A percentile compares a stretch with the other conserved stretches of the same genome.
Evolutionary conservation across 2,888 invertebrate genomes (phyloP).

Genomic region (Steinernema hermaphroditum): DNA sequence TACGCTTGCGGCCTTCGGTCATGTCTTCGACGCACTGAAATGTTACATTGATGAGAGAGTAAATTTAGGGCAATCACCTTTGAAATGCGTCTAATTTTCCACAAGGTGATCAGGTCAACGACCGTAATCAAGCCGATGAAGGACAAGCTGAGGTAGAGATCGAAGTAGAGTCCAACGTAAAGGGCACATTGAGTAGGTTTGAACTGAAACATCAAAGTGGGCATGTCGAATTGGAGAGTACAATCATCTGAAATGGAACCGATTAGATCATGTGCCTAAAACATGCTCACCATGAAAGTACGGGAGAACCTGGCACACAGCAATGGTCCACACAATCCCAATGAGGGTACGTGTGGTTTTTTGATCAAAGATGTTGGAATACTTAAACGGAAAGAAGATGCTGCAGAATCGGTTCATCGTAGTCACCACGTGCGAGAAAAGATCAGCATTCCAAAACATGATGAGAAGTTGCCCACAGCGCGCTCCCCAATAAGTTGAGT

Average conservation of each 20-base stretch:
- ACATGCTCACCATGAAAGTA: not conserved
- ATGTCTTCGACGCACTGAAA: not conserved
- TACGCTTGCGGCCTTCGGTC: not conserved
- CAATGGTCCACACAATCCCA: not conserved
- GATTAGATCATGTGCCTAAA: not conserved
- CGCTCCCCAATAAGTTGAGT: not conserved
- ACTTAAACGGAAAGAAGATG: not conserved
- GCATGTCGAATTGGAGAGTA: not conserved
- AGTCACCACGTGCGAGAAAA: not conserved
- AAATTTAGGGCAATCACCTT: not conserved
- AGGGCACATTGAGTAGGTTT: not conserved
- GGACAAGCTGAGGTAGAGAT: not conserved
- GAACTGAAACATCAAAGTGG: not conserved
- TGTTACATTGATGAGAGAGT: not conserved
- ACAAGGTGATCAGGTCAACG: not conserved
- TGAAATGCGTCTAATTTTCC: not conserved
- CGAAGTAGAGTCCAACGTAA: not conserved
- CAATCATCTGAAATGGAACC: not conserved
- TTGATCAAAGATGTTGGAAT: not conserved
- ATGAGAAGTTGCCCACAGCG: not conserved
- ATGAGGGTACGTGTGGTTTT: not conserved
- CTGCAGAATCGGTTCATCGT: not conserved
- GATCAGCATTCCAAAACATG: slow-evolving; percentile 7
- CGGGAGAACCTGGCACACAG: not conserved
- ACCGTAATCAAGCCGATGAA: not conserved